A percentile compares a stretch with the other conserved stretches of the same genome.
phyloP scores from a whole-genome alignment of 2,113 vertebrate genomes.

The Heloderma charlesbogerti region DNA sequence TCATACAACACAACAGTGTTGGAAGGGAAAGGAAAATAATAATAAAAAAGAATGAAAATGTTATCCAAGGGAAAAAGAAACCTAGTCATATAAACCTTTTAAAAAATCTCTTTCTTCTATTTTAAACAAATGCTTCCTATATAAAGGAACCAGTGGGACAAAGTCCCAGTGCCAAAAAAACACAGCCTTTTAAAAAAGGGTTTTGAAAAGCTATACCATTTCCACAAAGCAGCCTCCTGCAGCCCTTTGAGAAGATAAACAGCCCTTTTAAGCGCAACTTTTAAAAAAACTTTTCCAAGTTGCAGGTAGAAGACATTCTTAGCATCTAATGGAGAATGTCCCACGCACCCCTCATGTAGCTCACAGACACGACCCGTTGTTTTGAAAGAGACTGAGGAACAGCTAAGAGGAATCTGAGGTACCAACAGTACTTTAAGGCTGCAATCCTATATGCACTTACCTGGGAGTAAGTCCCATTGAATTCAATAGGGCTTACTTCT shows the following conservation, averaged over 20 bases:
- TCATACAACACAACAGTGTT: constrained; percentile 26
- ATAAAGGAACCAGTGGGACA: constrained; percentile 61
- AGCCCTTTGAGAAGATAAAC: constrained; percentile 69
- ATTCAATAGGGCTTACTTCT: not conserved
- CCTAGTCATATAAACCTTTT: constrained; percentile 34
- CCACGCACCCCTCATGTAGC: not conserved
- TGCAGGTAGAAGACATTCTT: constrained; percentile 47
- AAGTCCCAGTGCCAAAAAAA: constrained; percentile 53
- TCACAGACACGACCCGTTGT: not conserved
- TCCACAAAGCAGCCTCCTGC: constrained; percentile 70
- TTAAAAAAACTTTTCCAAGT: constrained; percentile 61
- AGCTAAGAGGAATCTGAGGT: constrained; percentile 34
- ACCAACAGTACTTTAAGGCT: not conserved
- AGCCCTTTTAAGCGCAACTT: constrained; percentile 65
- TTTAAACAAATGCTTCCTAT: constrained; percentile 60
- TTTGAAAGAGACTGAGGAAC: constrained; percentile 32
- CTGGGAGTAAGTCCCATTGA: not conserved
- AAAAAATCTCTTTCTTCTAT: constrained; percentile 17
- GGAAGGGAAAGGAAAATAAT: constrained; percentile 54
- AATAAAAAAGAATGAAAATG: constrained; percentile 10
- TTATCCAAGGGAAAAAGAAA: constrained; percentile 33
- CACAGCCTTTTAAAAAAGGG: constrained; percentile 53
- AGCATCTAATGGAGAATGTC: constrained; percentile 43
- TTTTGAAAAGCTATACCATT: constrained; percentile 72
- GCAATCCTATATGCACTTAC: not conserved